These are phyloP conservation scores for Drosophila fuyamai DNA, from an alignment of 1,140 invertebrate species.

Conservation along the genomic window DNA sequence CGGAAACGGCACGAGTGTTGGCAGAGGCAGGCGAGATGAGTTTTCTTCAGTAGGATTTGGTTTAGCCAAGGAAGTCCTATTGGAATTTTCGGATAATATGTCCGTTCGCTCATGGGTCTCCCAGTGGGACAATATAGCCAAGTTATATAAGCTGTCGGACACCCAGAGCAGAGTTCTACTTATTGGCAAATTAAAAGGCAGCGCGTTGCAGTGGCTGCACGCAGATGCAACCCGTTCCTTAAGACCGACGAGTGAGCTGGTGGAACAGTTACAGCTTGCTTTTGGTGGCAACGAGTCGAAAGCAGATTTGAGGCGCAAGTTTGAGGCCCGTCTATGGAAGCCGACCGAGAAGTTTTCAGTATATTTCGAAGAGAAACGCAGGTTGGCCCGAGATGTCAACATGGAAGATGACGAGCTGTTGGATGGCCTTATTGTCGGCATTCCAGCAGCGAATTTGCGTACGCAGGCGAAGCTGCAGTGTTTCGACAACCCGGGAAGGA, in stretches of 20 bases:
- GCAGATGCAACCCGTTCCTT: background rate
- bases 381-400: background rate
- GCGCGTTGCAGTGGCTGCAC: background rate
- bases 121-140: background rate
- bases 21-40: no score
- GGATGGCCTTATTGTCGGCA: no score
- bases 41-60: no score
- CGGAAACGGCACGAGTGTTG: no score
- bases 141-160: background rate
- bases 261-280: background rate
- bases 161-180: constrained; percentile 1
- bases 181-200: background rate
- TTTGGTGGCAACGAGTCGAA: background rate
- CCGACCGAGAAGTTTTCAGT: background rate
- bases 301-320: background rate
- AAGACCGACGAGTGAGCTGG: background rate
- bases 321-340: background rate
- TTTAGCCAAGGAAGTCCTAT: no score
- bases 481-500: background rate
- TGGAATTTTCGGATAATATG: no score
- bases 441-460: no score
- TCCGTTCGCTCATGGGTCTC: no score
- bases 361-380: background rate
- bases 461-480: no score
- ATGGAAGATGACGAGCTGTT: no score